A percentile compares a stretch with the other conserved stretches of the same genome.
Evolutionary conservation across 2,797 vertebrate genomes (phyloP).

Genomic region (Chelmon rostratus): DNA sequence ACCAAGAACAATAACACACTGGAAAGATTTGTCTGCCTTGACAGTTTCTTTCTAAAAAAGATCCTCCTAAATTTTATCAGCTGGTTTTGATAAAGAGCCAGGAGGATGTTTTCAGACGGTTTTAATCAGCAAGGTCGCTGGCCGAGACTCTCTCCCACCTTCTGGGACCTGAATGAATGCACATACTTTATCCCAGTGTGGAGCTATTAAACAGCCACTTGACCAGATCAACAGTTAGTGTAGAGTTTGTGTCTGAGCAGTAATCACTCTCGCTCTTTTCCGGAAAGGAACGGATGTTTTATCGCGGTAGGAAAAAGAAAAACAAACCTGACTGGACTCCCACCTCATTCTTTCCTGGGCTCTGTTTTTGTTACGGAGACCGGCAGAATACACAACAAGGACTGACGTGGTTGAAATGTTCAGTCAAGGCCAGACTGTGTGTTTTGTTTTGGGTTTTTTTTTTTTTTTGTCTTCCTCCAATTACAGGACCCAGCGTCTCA

Average conservation of each 20-base stretch:
- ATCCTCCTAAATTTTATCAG: constrained; percentile 47
- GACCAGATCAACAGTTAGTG: constrained; percentile 9
- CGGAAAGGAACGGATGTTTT: constrained; percentile 61
- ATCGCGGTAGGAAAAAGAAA: constrained; percentile 45
- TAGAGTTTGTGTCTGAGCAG: constrained; percentile 23
- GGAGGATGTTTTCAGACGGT: constrained; percentile 40
- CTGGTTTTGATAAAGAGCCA: constrained; percentile 38
- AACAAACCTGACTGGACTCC: constrained; percentile 50
- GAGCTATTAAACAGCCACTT: constrained; percentile 31
- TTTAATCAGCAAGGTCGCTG: constrained; percentile 67
- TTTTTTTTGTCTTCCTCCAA: constrained; percentile 65
- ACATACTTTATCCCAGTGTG: constrained; percentile 15
- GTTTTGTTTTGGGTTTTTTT: constrained; percentile 36
- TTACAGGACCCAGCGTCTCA: constrained; percentile 60
- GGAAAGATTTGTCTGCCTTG: constrained; percentile 31
- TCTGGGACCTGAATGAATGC: constrained; percentile 32
- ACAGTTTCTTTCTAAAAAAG: constrained; percentile 27
- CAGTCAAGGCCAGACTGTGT: constrained; percentile 70
- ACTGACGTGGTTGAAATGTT: constrained; percentile 64
- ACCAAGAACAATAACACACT: constrained; percentile 48
- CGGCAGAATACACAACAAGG: constrained; percentile 64
- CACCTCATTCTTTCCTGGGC: constrained; percentile 66
- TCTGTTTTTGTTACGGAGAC: constrained; percentile 69
- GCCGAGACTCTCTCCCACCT: constrained; percentile 29
- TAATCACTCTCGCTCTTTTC: constrained; percentile 50